Evolutionary conservation across 2,888 invertebrate species (phyloP).

Genomic region (Coleophora deauratella): DNA sequence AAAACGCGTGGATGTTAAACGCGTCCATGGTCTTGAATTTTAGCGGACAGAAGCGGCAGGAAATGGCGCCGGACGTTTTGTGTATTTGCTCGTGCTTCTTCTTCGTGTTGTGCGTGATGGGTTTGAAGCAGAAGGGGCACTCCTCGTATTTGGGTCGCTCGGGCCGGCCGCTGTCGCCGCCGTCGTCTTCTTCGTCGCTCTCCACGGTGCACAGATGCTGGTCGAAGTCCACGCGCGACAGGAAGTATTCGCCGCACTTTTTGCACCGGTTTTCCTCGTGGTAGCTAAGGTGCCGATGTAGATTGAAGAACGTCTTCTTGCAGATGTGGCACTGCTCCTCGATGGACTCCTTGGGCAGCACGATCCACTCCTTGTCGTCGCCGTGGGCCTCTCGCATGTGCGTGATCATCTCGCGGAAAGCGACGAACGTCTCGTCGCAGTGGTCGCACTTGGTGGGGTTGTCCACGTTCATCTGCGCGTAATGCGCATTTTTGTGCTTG

Average conservation of each 20-base stretch:
- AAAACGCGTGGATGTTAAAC: constrained; percentile 64
- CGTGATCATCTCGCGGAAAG: constrained; percentile 66
- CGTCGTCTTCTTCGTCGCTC: constrained; percentile 50
- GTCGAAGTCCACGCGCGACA: constrained; percentile 49
- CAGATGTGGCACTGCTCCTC: constrained; percentile 61
- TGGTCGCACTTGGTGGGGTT: constrained; percentile 63
- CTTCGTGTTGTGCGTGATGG: constrained; percentile 48
- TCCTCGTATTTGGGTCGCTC: constrained; percentile 45
- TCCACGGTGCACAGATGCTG: constrained; percentile 62
- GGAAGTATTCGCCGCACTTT: constrained; percentile 65
- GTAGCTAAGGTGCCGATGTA: constrained; percentile 56
- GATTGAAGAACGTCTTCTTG: constrained; percentile 55
- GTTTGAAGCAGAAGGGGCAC: constrained; percentile 66
- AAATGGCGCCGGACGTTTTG: constrained; percentile 56
- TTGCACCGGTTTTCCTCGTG: constrained; percentile 66
- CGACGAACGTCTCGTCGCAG: constrained; percentile 71
- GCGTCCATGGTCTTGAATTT: constrained; percentile 67
- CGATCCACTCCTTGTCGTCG: constrained; percentile 63
- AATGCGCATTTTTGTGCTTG: constrained; percentile 68
- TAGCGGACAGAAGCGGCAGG: constrained; percentile 60
- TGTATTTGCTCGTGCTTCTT: constrained; percentile 53
- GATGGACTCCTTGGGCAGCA: constrained; percentile 54
- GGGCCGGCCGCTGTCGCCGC: constrained; percentile 20
- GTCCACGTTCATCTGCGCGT: constrained; percentile 51
- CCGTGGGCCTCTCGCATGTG: constrained; percentile 63